A percentile compares a stretch with the other conserved stretches of the same genome.
Evolutionary conservation across 2,888 invertebrate species (phyloP).

Genomic region (Oxyscelio sp.): DNA sequence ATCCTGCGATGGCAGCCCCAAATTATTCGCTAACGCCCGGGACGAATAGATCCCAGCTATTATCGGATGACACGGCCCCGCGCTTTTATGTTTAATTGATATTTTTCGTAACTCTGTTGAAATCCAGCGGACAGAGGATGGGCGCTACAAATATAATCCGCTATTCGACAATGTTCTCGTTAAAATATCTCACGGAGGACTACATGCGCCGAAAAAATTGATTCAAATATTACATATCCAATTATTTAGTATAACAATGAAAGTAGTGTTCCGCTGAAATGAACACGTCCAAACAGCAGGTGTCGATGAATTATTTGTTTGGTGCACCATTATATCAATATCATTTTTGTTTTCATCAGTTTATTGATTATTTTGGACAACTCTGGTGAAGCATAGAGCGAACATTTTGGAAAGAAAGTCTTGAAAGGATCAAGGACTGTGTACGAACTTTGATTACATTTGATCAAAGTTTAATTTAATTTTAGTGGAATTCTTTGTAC

Average conservation of each 20-base stretch:
- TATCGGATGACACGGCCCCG: constrained; percentile 88
- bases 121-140: constrained; percentile 82
- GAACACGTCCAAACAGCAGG: constrained; percentile 51
- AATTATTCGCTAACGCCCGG: constrained; percentile 72
- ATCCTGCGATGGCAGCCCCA: constrained; percentile 59
- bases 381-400: too few relatives aligned
- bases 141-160: constrained; percentile 85
- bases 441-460: too few relatives aligned
- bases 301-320: constrained; percentile 50
- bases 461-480: too few relatives aligned
- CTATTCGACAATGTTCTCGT: constrained; percentile 84
- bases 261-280: constrained; percentile 47
- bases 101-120: constrained; percentile 88
- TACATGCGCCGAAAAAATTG: constrained; percentile 67
- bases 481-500: too few relatives aligned
- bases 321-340: constrained; percentile 18
- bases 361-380: constrained; percentile 28
- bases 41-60: constrained; percentile 82
- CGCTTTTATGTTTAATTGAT: constrained; percentile 89
- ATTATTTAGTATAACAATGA: constrained; percentile 69
- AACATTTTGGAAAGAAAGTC: too few relatives aligned
- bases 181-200: constrained; percentile 82
- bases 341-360: constrained; percentile 29
- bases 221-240: constrained; percentile 68
- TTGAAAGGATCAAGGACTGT: too few relatives aligned